Base-by-base conservation (phyloP, 2,797 vertebrate species). In the Psittacula echo region DNA sequence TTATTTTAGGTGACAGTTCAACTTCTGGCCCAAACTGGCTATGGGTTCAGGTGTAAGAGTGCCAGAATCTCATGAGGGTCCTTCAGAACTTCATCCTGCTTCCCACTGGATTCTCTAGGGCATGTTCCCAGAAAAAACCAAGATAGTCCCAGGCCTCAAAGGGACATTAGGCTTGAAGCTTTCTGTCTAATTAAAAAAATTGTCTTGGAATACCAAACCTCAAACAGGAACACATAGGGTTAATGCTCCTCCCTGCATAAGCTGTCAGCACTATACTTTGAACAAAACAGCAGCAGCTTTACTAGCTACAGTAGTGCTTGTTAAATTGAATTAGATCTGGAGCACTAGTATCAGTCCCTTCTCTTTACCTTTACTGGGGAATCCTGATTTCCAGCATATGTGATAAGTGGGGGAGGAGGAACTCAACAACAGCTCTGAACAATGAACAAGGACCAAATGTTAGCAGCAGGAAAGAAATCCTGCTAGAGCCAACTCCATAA, bases 301-400 rank as follows among this genome's bases (percentile, higher is more conserved):
- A 41, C 82, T 42, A 44, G 84, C 88, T 83, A 60, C n/a, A 75
- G 80, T 58, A 83, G 68, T 26, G 86, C 90, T 89, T 76, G n/a
- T 68, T 96, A 81, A 90, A 94, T 45, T 85, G 72, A 93, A 78
- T 90, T 89, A 54, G 41, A 56, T 72, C 47, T 66, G 50, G 72
- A 87, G 37, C 44, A n/a, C 14, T 56, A 78, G 45, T 54, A 89
- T 73, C 65, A 89, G 82, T 47, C 56, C 80, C 50, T 82, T 89
- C 88, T 88, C 90, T 96, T 92, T 88, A 89, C 84, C 86, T 96
- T 89, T 93, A 95, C 29, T 84, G 95, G 83, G 94, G 87, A 94
- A 88, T 92, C 82, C 89, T 85, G 75, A 87, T 88, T 90, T 85
- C 42, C 76, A 93, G 89, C 51, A 42, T 67, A 45, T 87, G 76